phyloP scores from a whole-genome alignment of 1,140 invertebrate species.

The Pseudobourletiella spinata region DNA sequence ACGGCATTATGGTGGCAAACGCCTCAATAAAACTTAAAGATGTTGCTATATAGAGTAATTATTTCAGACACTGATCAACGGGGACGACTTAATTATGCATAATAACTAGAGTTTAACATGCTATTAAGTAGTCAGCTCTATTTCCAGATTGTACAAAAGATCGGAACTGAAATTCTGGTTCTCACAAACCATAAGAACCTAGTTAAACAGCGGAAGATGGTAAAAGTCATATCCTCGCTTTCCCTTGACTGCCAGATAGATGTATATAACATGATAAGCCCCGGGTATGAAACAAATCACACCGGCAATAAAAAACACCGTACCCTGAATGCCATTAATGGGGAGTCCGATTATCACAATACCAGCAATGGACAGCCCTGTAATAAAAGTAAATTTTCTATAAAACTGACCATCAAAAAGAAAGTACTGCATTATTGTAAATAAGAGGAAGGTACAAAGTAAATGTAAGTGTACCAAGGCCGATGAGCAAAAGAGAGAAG shows the following conservation, averaged over 20 bases:
- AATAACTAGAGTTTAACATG: too few species aligned
- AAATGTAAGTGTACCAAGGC: conserved; percentile 49
- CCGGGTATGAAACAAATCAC: conserved; percentile 64
- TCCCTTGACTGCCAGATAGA: conserved; percentile 70
- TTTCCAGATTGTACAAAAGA: too few species aligned
- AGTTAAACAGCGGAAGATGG: conserved; percentile 70
- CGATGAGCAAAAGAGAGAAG: conserved; percentile 61
- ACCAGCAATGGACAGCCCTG: conserved; percentile 57
- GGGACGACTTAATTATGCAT: too few species aligned
- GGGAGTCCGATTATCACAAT: conserved; percentile 54
- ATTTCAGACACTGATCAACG: too few species aligned
- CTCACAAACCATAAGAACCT: too few species aligned
- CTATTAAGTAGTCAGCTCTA: too few species aligned
- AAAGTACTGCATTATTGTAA: neutral
- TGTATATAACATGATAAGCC: conserved; percentile 72
- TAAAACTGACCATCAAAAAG: neutral
- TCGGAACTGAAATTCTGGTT: too few species aligned
- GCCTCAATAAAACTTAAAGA: too few species aligned
- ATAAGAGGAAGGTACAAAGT: neutral
- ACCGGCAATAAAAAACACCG: conserved; percentile 69
- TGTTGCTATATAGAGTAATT: too few species aligned
- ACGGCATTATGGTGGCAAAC: too few species aligned
- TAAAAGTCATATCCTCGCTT: conserved; percentile 71
- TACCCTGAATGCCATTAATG: conserved; percentile 60
- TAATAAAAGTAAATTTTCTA: conserved; percentile 22